Conservation (phyloP, 2,888 invertebrate genomes). For the Meliscaeva auricollis region DNA sequence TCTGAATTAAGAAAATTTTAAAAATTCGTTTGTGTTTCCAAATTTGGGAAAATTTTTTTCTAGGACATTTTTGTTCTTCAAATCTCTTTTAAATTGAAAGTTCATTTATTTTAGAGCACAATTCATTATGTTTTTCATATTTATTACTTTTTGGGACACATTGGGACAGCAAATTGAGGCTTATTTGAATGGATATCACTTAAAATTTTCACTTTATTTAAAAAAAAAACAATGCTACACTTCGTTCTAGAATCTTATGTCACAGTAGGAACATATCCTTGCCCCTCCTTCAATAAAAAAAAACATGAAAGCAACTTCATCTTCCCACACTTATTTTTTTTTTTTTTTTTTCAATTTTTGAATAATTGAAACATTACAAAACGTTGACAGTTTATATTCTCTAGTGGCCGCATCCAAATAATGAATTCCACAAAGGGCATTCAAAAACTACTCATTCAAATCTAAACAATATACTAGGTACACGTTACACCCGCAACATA, state of each 20-base stretch:
- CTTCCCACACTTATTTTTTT: not conserved
- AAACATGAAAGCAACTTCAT: not conserved
- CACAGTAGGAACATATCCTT: not conserved
- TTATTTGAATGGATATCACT: not conserved
- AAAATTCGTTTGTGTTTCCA: too few relatives aligned
- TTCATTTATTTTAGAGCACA: too few relatives aligned
- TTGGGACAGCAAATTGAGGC: not conserved
- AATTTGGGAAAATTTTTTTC: too few relatives aligned
- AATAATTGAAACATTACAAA: conserved; percentile 58
- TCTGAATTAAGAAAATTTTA: too few relatives aligned
- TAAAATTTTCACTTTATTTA: not conserved
- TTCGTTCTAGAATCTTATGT: not conserved
- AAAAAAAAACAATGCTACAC: not conserved
- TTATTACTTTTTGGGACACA: too few relatives aligned
- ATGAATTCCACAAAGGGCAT: conserved; percentile 22
- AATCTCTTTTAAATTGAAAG: too few relatives aligned
- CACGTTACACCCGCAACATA: conserved; percentile 31
- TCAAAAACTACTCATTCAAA: conserved; percentile 31
- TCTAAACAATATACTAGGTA: conserved; percentile 34
- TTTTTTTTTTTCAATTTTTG: not conserved
- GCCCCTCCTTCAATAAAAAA: conserved; percentile 19
- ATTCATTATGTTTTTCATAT: too few relatives aligned
- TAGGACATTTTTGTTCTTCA: too few relatives aligned
- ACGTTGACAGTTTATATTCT: conserved; percentile 52
- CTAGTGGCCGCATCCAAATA: conserved; percentile 35